Base-by-base conservation (phyloP, 2,797 vertebrate species). In the Dicrostonyx torquatus region DNA sequence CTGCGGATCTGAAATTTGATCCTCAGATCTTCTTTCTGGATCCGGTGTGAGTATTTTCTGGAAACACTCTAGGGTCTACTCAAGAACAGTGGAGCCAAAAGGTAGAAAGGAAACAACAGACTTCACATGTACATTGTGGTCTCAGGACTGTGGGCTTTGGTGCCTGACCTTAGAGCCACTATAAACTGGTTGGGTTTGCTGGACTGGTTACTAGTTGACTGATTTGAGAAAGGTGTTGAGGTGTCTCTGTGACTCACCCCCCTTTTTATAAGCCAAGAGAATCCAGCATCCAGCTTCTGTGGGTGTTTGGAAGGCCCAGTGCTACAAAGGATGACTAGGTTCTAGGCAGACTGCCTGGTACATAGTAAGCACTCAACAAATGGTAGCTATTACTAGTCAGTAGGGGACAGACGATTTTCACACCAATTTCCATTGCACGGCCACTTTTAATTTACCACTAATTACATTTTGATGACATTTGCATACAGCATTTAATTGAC, bases 401-500 rank as follows among this genome's bases (percentile, higher is more conserved):
- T 72, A 82, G 87, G 66, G 91, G 70, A 77, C 84, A 82, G 76
- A 84, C 80, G 89, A 95, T 84, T 92, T 58, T 95, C 87, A 84
- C 8, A 80, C 66, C 79, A 77, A 82, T 93, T 96, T 94, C 48
- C 34, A 53, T 89, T 95, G 90, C 82, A 53, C 75, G 84, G 83
- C 55, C 77, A 95, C 90, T 96, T 96, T 90, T 90, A 94, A 96
- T 97, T 95, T 95, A 90, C 73, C 13, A 13, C 95, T 96, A 96
- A 96, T 96, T 95, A 93, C 9, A 86, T 95, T 96, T 96, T 96
- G 84, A 95, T 96, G 91, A 45, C 43, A 86, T 96, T 96, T 95
- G 78, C 80, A 95, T 97, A 88, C 53, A 95, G 80, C 89, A 97
- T 95, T 95, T 96, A 97, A 96, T 91, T 96, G 95, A 95, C 90